Evolutionary conservation across 2,113 vertebrate species (phyloP).

Genomic region (Trogon surrucura): DNA sequence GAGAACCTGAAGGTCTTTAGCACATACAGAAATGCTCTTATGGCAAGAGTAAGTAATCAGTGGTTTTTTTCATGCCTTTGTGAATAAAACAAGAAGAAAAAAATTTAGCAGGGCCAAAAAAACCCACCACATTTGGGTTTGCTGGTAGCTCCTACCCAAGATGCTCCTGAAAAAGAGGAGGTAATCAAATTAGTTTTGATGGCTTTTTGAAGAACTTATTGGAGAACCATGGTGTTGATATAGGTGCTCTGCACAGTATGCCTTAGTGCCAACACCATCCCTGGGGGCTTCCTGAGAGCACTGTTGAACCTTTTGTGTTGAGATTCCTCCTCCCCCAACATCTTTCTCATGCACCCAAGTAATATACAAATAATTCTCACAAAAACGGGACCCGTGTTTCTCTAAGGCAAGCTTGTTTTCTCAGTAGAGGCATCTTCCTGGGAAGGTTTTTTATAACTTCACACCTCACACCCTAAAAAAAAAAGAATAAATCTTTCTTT

Average conservation of each 20-base stretch:
- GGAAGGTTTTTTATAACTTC: background rate
- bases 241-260: background rate
- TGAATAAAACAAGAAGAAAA: background rate
- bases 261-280: background rate
- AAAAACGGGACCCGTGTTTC: background rate
- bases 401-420: background rate
- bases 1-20: background rate
- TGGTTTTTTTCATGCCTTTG: background rate
- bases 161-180: background rate
- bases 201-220: background rate
- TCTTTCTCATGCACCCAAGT: background rate
- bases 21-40: background rate
- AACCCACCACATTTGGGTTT: background rate
- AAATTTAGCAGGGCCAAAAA: accelerated
- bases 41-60: background rate
- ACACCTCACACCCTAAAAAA: background rate
- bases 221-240: background rate
- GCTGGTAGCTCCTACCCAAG: background rate
- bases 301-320: background rate
- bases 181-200: background rate
- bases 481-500: background rate
- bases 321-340: background rate
- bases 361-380: background rate
- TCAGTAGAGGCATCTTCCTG: background rate
- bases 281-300: background rate